Evolutionary conservation across 2,797 vertebrate genomes (phyloP).

Genomic region (Epinephelus malabaricus): DNA sequence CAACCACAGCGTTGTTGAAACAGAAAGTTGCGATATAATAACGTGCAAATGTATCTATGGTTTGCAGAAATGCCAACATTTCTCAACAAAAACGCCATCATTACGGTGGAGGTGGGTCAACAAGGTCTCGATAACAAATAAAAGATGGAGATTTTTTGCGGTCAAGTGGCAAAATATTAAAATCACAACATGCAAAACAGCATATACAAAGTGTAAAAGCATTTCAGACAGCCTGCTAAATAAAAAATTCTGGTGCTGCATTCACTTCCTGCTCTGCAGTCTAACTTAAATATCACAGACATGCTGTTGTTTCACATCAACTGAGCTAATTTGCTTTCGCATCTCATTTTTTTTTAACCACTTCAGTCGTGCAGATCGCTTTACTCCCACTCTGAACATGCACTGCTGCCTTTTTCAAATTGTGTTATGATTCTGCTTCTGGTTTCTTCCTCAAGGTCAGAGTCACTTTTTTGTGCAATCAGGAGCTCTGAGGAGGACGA

Average conservation of each 20-base stretch:
- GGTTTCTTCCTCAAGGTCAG: constrained; percentile 20
- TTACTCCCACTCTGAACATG: background rate
- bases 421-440: background rate
- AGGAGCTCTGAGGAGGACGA: background rate
- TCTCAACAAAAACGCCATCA: background rate
- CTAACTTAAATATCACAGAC: constrained; percentile 8
- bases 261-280: background rate
- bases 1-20: no score
- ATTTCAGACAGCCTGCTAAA: background rate
- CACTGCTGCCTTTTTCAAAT: background rate
- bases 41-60: no score
- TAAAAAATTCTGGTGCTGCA: background rate
- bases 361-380: background rate
- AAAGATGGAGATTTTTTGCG: background rate
- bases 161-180: background rate
- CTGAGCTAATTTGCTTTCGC: background rate
- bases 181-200: background rate
- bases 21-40: no score
- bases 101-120: no score
- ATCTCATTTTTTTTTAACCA: background rate
- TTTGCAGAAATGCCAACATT: no score
- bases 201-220: background rate
- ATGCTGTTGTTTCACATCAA: background rate
- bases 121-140: background rate
- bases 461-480: constrained; percentile 4